These are phyloP conservation scores for Pogoniulus pusillus DNA, from an alignment of 2,797 vertebrate genomes.

Conservation along the genomic window DNA sequence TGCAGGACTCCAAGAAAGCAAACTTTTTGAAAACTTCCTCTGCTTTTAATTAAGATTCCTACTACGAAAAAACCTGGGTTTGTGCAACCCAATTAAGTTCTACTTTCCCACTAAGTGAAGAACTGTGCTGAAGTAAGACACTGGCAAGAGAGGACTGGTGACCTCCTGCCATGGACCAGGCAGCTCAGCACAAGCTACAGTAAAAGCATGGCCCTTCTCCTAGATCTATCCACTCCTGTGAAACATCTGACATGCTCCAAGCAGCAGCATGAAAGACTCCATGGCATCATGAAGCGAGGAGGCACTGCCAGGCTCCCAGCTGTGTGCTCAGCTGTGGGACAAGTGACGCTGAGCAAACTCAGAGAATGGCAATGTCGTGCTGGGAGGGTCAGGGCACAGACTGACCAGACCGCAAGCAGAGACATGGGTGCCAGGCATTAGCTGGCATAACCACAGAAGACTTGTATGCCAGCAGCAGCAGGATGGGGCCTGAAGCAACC, in stretches of 20 bases:
- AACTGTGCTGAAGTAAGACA: neutral
- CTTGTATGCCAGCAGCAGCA: neutral
- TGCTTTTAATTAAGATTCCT: neutral
- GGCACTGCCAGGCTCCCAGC: rapidly evolving
- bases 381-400: neutral
- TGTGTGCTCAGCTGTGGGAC: neutral
- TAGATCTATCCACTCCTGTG: neutral
- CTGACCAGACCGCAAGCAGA: neutral
- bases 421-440: neutral
- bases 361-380: neutral
- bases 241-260: neutral
- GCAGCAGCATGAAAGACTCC: neutral
- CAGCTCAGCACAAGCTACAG: neutral
- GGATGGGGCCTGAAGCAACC: neutral
- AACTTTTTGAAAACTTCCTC: neutral
- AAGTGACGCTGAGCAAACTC: neutral
- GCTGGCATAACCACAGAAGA: neutral
- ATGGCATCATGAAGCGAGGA: neutral
- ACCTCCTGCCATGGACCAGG: neutral
- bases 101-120: neutral
- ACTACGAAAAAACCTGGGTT: neutral
- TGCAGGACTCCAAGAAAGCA: neutral
- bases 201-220: neutral
- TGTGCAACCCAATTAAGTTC: neutral
- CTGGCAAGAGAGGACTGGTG: neutral